Evolutionary conservation across 2,113 vertebrate species (phyloP), one percentile per base, ranked within the genome.

Genomic region (Holacanthus passer): DNA sequence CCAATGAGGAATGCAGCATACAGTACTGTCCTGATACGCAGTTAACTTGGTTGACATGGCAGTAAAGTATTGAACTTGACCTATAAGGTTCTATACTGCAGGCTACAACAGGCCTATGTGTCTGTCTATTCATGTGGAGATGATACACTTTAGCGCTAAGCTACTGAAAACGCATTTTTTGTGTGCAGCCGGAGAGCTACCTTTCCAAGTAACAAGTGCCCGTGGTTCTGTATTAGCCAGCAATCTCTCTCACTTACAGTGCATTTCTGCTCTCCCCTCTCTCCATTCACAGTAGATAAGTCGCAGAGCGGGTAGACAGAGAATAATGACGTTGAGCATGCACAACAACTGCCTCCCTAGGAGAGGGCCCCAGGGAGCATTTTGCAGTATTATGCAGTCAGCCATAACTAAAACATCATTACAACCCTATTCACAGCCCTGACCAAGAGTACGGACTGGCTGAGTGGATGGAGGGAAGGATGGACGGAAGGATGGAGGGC

Each of bases 341-440:
- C 88, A 92, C 90, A 93, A 90, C 90, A 92, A 91, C 91, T 88
- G 85, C 77, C 84, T 88, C 89, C 84, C 70, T 70, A 5, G 79
- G 87, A 90, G 79, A 83, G 22, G 73, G 59, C 91, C 89, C 90
- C 8, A 0, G 93, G 92, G 93, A 92, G 86, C 83, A 53, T 91
- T 94, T 94, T 90, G 77, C 91, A 89, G 88, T 85, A 92, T 93
- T 91, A 92, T 84, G 84, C 85, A 91, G 89, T 90, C 93, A 93
- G 90, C 91, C 90, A 91, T 90, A 88, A 91, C 90, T 93, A 93
- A 94, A 92, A 89, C 79, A 92, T 92, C 87, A 92, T 92, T 93
- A 94, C 86, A 82, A 77, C 86, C 62, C 70, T 31, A 80, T 81
- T 88, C 79, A 87, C 73, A 67, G 84, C 67, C 71, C 55, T 72